phyloP scores from a whole-genome alignment of 2,888 invertebrate species.

The Crocallis elinguaria region DNA sequence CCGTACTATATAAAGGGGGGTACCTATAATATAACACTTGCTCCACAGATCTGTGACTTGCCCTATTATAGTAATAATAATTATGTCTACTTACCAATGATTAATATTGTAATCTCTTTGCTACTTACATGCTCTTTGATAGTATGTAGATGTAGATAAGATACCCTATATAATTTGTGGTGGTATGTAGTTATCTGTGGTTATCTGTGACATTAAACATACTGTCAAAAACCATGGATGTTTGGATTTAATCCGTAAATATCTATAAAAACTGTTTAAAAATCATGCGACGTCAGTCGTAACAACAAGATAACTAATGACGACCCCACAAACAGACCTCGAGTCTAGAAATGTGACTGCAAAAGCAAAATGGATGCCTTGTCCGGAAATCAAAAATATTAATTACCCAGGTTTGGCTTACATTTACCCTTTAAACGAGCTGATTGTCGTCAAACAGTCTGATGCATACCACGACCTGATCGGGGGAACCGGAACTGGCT shows the following conservation, averaged over 20 bases:
- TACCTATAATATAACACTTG: too few relatives aligned
- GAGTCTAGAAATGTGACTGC: constrained; percentile 22
- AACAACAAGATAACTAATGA: constrained; percentile 46
- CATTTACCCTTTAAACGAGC: constrained; percentile 49
- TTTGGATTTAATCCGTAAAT: background rate
- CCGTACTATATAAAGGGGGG: too few relatives aligned
- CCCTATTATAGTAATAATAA: too few relatives aligned
- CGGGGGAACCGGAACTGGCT: constrained; percentile 45
- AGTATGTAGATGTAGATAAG: too few relatives aligned
- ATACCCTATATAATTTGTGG: too few relatives aligned
- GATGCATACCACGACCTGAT: constrained; percentile 58
- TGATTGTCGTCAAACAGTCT: constrained; percentile 52
- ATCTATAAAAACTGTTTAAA: background rate
- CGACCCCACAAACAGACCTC: too few relatives aligned
- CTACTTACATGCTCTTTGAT: too few relatives aligned
- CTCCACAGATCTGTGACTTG: too few relatives aligned
- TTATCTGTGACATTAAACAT: too few relatives aligned
- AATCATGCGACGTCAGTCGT: constrained; percentile 27
- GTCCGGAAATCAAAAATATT: constrained; percentile 47
- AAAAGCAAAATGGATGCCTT: constrained; percentile 60
- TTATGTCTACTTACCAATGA: too few relatives aligned
- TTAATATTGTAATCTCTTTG: too few relatives aligned
- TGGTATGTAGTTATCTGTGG: too few relatives aligned
- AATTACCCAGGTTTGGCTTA: constrained; percentile 61
- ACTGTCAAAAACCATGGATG: background rate